Evolutionary conservation across 1,140 invertebrate genomes (phyloP).

Genomic region (Condylostylus longicornis): DNA sequence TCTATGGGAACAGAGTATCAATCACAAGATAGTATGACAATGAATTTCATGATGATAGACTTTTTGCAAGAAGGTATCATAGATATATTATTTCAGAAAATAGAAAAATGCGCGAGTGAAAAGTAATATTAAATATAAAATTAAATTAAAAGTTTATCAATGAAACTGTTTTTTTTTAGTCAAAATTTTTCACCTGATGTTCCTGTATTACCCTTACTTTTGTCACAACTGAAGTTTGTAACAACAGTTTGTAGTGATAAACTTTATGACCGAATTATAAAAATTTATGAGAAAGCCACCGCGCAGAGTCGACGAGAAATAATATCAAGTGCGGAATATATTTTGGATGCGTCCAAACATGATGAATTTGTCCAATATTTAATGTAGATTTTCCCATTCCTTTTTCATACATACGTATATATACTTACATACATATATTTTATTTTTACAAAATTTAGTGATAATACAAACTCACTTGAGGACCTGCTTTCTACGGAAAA

Average conservation of each 20-base stretch:
- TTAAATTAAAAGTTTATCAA: neutral
- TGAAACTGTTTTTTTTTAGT: neutral
- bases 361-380: conserved; percentile 24
- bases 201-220: conserved; percentile 18
- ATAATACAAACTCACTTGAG: conserved; percentile 4
- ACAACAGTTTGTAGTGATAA: conserved; percentile 17
- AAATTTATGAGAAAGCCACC: conserved; percentile 17
- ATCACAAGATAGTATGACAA: conserved; percentile 33
- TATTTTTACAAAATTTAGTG: neutral
- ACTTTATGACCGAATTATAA: conserved; percentile 18
- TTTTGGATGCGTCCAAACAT: conserved; percentile 22
- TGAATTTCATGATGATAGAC: conserved; percentile 33
- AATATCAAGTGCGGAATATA: conserved; percentile 18
- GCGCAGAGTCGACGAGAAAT: conserved; percentile 18
- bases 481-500: conserved; percentile 19
- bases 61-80: conserved; percentile 30
- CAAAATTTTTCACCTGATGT: conserved; percentile 8
- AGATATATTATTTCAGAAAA: conserved; percentile 29
- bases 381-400: conserved; percentile 11
- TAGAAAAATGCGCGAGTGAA: conserved; percentile 20
- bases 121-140: conserved; percentile 5
- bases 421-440: neutral
- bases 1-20: conserved; percentile 21
- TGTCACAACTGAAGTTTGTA: conserved; percentile 24
- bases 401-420: neutral